Evolutionary conservation across 1,140 invertebrate species (phyloP).

Genomic region (Zaprionus lachaisei): DNA sequence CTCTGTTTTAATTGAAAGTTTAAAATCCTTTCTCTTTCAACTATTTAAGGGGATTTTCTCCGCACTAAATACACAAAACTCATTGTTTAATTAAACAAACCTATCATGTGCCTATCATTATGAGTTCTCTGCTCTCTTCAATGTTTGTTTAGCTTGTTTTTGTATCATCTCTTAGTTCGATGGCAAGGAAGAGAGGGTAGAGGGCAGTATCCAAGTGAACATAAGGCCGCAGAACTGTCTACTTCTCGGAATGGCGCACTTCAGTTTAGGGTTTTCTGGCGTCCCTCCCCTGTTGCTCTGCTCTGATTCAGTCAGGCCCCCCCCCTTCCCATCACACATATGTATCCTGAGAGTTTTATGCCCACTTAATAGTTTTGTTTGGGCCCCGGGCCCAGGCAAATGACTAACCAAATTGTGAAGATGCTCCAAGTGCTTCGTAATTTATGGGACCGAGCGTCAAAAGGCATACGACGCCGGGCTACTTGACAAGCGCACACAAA

Average conservation of each 20-base stretch:
- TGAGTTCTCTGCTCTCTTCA: not conserved
- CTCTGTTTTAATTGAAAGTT: not conserved
- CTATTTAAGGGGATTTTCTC: not conserved
- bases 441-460: conserved; percentile 74
- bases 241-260: conserved; percentile 40
- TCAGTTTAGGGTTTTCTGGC: conserved; percentile 40
- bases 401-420: conserved; percentile 81
- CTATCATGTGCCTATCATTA: not conserved
- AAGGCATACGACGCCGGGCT: conserved; percentile 74
- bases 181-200: not conserved
- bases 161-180: not conserved
- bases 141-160: conserved; percentile 14
- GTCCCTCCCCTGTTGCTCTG: conserved; percentile 11
- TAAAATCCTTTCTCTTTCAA: not conserved
- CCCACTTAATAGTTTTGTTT: conserved; percentile 81
- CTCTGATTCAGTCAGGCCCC: conserved; percentile 5
- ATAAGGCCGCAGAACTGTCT: conserved; percentile 15
- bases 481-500: conserved; percentile 70
- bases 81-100: not conserved
- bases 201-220: not conserved
- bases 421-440: conserved; percentile 71
- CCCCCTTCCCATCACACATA: not conserved
- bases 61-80: not conserved
- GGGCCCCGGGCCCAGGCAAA: conserved; percentile 62
- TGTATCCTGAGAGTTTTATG: conserved; percentile 62